Percentiles rank a stretch among this genome's conserved stretches.
Evolutionary conservation across 2,888 invertebrate genomes (phyloP).

Genomic region (Protonemura montana): DNA sequence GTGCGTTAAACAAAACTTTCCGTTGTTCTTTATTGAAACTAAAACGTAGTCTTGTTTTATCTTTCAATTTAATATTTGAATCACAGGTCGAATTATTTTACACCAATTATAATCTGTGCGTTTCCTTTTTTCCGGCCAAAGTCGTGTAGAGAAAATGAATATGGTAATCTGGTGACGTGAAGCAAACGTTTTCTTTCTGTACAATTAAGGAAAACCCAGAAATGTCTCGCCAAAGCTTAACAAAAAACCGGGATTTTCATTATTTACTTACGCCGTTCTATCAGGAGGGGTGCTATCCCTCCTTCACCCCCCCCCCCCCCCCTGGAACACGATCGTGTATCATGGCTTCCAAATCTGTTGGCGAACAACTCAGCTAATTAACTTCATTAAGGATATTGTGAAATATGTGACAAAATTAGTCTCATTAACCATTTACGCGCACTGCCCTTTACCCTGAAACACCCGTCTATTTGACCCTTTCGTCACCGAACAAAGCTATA

Average conservation of each 20-base stretch:
- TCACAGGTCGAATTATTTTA: background rate
- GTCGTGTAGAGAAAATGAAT: background rate
- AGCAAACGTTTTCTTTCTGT: background rate
- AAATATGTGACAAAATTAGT: constrained; percentile 30
- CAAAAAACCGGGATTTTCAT: too few species aligned
- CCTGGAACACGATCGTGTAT: background rate
- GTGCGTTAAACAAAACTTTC: background rate
- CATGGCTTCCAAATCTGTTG: background rate
- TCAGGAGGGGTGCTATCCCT: too few species aligned
- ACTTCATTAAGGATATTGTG: constrained; percentile 26
- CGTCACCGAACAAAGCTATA: background rate
- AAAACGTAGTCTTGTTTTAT: background rate
- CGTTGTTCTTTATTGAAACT: background rate
- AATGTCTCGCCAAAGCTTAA: too few species aligned
- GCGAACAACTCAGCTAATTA: constrained; percentile 23
- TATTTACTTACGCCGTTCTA: too few species aligned
- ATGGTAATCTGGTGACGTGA: background rate
- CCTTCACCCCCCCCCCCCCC: too few species aligned
- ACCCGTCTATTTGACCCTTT: background rate
- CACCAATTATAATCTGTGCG: background rate
- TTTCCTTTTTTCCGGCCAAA: background rate
- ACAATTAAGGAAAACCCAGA: background rate
- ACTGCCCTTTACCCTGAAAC: background rate
- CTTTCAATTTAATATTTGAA: background rate
- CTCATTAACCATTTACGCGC: constrained; percentile 27